These are phyloP conservation scores for Onychomys torridus DNA, from an alignment of 2,797 vertebrate species.

Conservation along the genomic window DNA sequence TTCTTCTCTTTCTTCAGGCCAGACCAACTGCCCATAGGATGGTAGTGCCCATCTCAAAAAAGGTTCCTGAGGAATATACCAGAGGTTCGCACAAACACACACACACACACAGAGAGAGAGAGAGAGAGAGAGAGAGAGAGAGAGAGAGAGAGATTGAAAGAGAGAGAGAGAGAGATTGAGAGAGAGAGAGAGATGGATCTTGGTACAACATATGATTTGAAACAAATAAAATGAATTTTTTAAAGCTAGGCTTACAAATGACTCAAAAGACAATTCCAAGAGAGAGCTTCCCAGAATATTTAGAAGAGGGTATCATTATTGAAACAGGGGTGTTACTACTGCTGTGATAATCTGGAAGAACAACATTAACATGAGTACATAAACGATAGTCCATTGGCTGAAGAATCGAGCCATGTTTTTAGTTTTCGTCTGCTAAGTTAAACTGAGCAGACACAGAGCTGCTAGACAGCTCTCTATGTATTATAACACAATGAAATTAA, in stretches of 20 bases:
- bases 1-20: not conserved
- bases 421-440: not conserved
- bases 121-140: conserved; percentile 71
- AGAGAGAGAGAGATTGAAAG: conserved; percentile 68
- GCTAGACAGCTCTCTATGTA: not conserved
- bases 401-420: conserved; percentile 49
- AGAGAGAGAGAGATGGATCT: conserved; percentile 70
- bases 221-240: conserved; percentile 64
- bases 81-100: not conserved
- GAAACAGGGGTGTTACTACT: conserved; percentile 46
- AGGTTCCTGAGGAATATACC: not conserved
- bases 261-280: conserved; percentile 46
- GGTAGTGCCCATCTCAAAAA: not conserved
- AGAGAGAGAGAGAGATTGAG: conserved; percentile 50
- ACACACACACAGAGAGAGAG: conserved; percentile 43
- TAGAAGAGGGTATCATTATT: conserved; percentile 25
- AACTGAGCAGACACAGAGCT: not conserved
- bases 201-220: conserved; percentile 65
- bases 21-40: not conserved
- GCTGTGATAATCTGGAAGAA: conserved; percentile 36
- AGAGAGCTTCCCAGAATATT: conserved; percentile 59
- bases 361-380: conserved; percentile 32
- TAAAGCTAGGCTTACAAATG: conserved; percentile 66
- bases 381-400: not conserved
- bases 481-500: not conserved